Conservation (phyloP, 2,797 vertebrate genomes). For the Pseudocheirus occidentalis region DNA sequence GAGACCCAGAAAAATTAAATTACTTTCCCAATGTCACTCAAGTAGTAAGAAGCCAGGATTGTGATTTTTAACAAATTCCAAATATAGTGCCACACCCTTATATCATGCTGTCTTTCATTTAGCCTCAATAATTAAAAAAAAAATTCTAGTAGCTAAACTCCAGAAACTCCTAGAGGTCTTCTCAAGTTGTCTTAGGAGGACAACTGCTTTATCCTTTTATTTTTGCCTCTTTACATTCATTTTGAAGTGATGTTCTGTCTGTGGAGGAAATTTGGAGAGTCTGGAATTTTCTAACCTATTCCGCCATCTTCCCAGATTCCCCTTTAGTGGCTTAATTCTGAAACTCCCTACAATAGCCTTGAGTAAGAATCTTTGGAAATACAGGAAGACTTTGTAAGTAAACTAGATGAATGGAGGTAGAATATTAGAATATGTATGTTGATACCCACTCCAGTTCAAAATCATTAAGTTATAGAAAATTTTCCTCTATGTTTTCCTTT, state of each 20-base stretch:
- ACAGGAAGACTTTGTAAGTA: not conserved
- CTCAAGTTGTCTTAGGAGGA: not conserved
- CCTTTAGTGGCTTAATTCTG: not conserved
- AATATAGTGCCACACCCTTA: not conserved
- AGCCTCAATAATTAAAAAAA: not conserved
- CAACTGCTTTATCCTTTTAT: not conserved
- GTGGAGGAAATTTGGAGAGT: not conserved
- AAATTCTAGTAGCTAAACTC: constrained; percentile 29
- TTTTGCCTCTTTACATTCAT: not conserved
- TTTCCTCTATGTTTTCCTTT: not conserved
- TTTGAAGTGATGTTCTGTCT: not conserved
- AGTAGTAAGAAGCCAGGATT: not conserved
- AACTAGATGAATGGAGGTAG: not conserved
- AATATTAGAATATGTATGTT: too few species aligned
- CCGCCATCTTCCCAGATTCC: not conserved
- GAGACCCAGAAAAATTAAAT: not conserved
- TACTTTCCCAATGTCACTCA: not conserved
- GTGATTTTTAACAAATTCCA: not conserved
- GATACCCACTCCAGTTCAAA: not conserved
- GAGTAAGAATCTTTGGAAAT: not conserved
- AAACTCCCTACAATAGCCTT: not conserved
- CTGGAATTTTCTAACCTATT: not conserved
- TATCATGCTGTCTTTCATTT: not conserved
- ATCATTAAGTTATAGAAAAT: not conserved
- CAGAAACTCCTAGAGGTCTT: not conserved